Conservation (phyloP, 1,140 invertebrate genomes). For the Periplaneta americana region DNA sequence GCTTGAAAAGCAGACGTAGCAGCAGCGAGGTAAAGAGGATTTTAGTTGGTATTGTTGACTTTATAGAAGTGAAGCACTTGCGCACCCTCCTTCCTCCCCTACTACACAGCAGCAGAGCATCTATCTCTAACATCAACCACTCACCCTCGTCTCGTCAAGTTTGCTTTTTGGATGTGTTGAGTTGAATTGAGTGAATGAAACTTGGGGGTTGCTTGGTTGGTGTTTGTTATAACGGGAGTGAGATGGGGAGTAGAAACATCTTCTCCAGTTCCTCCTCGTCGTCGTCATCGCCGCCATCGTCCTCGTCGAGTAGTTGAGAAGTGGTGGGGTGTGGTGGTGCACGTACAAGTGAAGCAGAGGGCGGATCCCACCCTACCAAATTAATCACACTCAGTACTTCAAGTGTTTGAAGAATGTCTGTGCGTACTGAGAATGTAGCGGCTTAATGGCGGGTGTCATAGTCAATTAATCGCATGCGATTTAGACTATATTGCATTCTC, state of each 20-base stretch:
- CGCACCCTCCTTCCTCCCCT: neutral
- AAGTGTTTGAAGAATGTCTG: neutral
- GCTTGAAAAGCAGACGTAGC: neutral
- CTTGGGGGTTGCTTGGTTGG: neutral
- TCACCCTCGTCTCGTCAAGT: neutral
- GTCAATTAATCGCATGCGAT: neutral
- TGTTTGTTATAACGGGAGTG: neutral
- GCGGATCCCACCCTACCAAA: neutral
- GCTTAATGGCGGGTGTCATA: neutral
- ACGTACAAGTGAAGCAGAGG: neutral
- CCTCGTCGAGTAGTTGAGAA: neutral
- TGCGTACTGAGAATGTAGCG: neutral
- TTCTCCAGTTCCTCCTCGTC: neutral
- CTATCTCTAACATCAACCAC: neutral
- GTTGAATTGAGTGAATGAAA: neutral
- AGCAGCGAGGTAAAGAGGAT: neutral
- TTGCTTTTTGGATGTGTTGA: neutral
- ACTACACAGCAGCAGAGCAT: neutral
- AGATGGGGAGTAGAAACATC: neutral
- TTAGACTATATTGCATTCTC: too few species aligned
- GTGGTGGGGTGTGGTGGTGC: neutral
- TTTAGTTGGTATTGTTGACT: slow-evolving; percentile 9
- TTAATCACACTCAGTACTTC: neutral
- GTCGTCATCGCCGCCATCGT: neutral
- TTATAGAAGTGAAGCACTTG: slow-evolving; percentile 1